Conservation (phyloP, 2,797 vertebrate species). For the Lithobates pipiens region DNA sequence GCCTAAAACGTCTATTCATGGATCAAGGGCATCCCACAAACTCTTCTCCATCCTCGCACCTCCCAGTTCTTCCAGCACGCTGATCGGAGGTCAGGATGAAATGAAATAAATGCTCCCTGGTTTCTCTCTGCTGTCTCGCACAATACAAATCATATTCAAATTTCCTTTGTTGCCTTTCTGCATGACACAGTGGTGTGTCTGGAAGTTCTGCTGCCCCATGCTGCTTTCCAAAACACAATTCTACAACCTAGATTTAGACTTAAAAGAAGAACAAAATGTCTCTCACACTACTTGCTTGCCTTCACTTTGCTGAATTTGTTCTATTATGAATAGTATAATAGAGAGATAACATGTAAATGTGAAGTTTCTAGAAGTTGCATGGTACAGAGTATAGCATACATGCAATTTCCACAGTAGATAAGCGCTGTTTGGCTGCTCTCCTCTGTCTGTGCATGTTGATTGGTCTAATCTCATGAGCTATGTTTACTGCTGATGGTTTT, state of each 20-base stretch:
- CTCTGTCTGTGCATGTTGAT: neutral
- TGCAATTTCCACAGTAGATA: neutral
- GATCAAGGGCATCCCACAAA: constrained; percentile 44
- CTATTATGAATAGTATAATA: constrained; percentile 17
- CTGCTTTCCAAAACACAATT: constrained; percentile 65
- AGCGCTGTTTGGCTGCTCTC: neutral
- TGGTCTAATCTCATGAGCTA: neutral
- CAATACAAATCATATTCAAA: constrained; percentile 59
- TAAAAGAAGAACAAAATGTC: constrained; percentile 16
- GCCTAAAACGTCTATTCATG: constrained; percentile 35
- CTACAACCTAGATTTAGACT: constrained; percentile 66
- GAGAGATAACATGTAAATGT: neutral
- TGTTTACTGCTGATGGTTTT: neutral
- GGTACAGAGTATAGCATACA: neutral
- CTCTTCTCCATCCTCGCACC: constrained; percentile 28
- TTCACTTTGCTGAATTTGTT: constrained; percentile 27
- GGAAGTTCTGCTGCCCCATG: constrained; percentile 63
- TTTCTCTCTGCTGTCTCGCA: constrained; percentile 43
- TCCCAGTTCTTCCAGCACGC: constrained; percentile 39
- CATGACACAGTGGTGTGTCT: constrained; percentile 49
- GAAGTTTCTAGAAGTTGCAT: neutral
- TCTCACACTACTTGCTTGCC: constrained; percentile 16
- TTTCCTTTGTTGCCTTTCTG: constrained; percentile 49
- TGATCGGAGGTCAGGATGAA: constrained; percentile 56
- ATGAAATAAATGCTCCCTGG: constrained; percentile 46